Evolutionary conservation across 2,113 vertebrate genomes (phyloP), one percentile per base, ranked within the genome.

Genomic region (Labeo rohita): DNA sequence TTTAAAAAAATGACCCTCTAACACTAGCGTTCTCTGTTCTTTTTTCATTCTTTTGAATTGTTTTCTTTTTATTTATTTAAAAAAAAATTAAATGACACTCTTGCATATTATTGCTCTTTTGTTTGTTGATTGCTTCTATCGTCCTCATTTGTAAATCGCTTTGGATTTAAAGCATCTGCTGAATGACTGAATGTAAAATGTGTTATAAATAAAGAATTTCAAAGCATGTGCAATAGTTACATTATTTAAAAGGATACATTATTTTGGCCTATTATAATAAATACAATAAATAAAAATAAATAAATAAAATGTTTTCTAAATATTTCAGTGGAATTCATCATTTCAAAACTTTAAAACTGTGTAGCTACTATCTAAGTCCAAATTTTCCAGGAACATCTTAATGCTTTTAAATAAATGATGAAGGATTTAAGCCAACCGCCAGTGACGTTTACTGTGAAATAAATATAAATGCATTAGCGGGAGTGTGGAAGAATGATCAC

Each of bases 371-470:
- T 80, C 15, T 0, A 72, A 86, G 73, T 63, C 82, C 21, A 83
- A 79, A 84, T 15, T 70, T 83, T 87, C 68, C 82, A 83, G 83
- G 43, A 66, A 54, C n/a, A 68, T 81, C 68, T 84, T 89, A 77
- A 85, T 70, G 54, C 83, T 54, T 85, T 82, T 90, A 88, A 88
- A 90, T 88, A 79, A 89, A 85, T 74, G 45, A 87, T 63, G 45
- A 4, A 65, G 45, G 59, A 84, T 81, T 87, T 84, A 70, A 84
- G 78, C 5, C 18, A 85, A 49, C 61, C 15, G 39, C 66, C 52
- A 65, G 83, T 87, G 36, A 61, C 54, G 61, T 78, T 85, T 54
- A 79, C 54, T 83, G 88, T 84, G 18, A 83, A 89, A 90, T 85
- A 84, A 86, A 87, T 49, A 86, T 88, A 80, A 84, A 84, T 82